These are phyloP conservation scores for Triplophysa rosa DNA, from an alignment of 2,113 vertebrate genomes.

Conservation along the genomic window DNA sequence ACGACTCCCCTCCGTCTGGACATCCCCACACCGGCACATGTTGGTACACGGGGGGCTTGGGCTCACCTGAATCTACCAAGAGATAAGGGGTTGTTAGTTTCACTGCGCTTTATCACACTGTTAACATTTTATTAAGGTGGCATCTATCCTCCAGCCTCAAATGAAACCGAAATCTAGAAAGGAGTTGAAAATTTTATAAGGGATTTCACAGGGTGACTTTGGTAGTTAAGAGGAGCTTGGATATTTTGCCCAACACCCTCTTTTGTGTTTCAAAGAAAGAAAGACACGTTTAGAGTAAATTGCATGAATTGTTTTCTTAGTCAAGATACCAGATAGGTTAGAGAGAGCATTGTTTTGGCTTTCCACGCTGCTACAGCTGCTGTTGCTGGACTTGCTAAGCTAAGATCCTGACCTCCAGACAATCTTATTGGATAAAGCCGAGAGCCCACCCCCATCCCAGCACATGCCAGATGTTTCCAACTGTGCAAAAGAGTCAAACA, in stretches of 20 bases:
- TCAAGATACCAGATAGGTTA: neutral
- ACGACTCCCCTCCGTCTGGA: constrained; percentile 85
- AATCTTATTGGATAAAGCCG: constrained; percentile 57
- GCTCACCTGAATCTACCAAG: constrained; percentile 83
- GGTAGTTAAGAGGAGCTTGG: neutral
- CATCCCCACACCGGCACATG: constrained; percentile 85
- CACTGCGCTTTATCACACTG: neutral
- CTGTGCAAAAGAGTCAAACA: constrained; percentile 61
- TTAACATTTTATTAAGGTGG: neutral
- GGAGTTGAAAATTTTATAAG: neutral
- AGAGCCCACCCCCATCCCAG: constrained; percentile 36
- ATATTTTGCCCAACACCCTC: no score
- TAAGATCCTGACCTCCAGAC: constrained; percentile 12
- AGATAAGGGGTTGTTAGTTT: constrained; percentile 1
- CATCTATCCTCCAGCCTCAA: neutral
- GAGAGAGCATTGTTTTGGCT: constrained; percentile 1
- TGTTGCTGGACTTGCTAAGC: constrained; percentile 57
- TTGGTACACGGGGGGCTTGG: constrained; percentile 89
- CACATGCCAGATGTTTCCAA: constrained; percentile 72
- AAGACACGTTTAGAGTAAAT: neutral
- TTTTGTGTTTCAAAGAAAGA: no score
- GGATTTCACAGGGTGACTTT: neutral
- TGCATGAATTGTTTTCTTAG: no score
- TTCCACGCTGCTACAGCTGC: constrained; percentile 4
- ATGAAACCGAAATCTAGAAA: neutral